Evolutionary conservation across 2,113 vertebrate species (phyloP), one percentile per base, ranked within the genome.

Genomic region (Sebastes fasciatus): DNA sequence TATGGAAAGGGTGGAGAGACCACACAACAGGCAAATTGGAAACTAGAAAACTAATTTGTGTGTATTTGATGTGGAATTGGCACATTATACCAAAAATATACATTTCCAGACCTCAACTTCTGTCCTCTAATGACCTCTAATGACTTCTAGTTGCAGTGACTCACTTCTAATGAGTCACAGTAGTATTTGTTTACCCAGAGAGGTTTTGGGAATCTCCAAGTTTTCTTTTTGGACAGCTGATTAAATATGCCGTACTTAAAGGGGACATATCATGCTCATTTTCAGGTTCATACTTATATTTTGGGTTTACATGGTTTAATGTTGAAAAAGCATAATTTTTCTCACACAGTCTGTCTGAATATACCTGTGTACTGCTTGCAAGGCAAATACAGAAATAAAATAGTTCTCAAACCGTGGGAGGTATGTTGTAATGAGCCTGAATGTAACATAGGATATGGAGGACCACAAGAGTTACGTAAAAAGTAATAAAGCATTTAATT

Each of bases 21-120:
- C 43, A 51, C 43, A 51, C 79, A 84, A 49, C 61, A 34, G 0
- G 12, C 46, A 48, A 73, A 34, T 3, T 79, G 51, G 21, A 82
- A 80, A 69, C 14, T 54, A 49, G 43, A 43, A 65, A 77, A 79
- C 19, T 6, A 49, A 34, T 40, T 65, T 66, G 7, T 40, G 12
- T 26, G 17, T 46, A 74, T 84, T 76, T 79, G 49, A 86, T 83
- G 76, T 83, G 81, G 55, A 66, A 67, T 70, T 79, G 60, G 16
- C 58, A 12, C 71, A 66, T 48, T n/a, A 14, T 61, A 67, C 46
- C 40, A 54, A 70, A 80, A 74, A 76, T 34, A 64, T 4, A 82
- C 11, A 42, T 75, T 64, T 69, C 14, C 52, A 77, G 74, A 74
- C 57, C 5, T 54, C 64, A 69, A 21, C 26, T 14, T 69, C 17